Evolutionary conservation across 2,113 vertebrate species (phyloP).

Genomic region (Lophochroa leadbeateri): DNA sequence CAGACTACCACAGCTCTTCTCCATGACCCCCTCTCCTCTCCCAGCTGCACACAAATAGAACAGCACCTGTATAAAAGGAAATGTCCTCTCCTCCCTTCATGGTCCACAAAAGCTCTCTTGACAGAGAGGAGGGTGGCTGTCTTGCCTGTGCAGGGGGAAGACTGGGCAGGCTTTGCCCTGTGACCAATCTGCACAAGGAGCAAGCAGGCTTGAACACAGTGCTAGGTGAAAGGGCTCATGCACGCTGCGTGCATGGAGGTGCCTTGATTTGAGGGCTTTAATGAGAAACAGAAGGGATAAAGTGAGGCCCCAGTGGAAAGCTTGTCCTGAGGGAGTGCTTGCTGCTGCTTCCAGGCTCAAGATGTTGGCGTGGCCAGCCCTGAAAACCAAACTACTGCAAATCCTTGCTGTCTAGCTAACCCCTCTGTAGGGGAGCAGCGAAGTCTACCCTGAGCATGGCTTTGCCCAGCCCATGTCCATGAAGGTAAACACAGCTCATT

Average conservation of each 20-base stretch:
- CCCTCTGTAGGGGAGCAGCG: background rate
- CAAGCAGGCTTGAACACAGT: fast-evolving
- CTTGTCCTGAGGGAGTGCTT: background rate
- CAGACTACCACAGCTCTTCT: background rate
- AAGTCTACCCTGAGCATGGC: background rate
- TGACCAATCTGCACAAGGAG: background rate
- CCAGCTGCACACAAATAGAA: background rate
- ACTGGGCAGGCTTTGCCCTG: background rate
- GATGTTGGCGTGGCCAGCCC: background rate
- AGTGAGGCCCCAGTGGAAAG: background rate
- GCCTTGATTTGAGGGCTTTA: background rate
- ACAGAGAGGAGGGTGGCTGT: fast-evolving
- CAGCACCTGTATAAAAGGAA: background rate
- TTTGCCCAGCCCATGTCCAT: background rate
- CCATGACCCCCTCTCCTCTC: background rate
- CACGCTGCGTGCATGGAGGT: fast-evolving
- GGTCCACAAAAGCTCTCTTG: background rate
- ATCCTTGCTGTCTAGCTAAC: background rate
- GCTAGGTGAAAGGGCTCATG: background rate
- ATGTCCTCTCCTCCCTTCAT: background rate
- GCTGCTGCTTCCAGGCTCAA: background rate
- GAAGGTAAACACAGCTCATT: background rate
- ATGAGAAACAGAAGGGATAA: background rate
- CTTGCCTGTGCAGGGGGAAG: background rate
- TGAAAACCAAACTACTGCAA: background rate